These are phyloP conservation scores for Strigops habroptila DNA, from an alignment of 2,113 vertebrate species.

Conservation along the genomic window DNA sequence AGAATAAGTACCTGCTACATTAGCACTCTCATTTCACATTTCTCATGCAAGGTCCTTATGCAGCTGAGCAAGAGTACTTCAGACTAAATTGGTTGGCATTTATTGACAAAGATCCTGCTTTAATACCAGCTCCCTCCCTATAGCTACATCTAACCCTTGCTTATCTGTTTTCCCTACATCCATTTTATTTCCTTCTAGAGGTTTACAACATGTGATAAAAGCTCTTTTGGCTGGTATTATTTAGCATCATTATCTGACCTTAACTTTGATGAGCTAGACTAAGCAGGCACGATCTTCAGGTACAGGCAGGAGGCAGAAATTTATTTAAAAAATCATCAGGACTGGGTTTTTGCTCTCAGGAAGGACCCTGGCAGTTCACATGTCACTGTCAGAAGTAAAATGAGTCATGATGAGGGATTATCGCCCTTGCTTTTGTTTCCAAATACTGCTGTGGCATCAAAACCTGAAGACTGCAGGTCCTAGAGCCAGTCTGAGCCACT, in stretches of 20 bases:
- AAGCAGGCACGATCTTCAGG: background rate
- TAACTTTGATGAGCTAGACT: background rate
- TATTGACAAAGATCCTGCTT: background rate
- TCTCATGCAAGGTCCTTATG: background rate
- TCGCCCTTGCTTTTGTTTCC: background rate
- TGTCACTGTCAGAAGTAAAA: background rate
- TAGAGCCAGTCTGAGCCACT: background rate
- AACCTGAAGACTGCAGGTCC: background rate
- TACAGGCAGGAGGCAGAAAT: background rate
- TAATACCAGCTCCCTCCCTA: background rate
- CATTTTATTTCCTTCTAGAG: background rate
- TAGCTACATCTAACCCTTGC: background rate
- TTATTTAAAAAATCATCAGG: background rate
- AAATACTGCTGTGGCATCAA: background rate
- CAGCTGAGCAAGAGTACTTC: background rate
- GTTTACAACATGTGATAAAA: background rate
- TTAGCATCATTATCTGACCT: background rate
- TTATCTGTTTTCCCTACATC: background rate
- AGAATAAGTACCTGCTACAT: slow-evolving; percentile 8
- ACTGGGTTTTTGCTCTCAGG: background rate
- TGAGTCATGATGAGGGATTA: background rate
- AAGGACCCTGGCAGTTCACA: background rate
- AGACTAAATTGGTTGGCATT: background rate
- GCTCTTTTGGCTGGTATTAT: background rate
- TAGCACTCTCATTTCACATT: background rate